These are phyloP conservation scores for Thermophis baileyi DNA, from an alignment of 2,113 vertebrate genomes.

Conservation along the genomic window DNA sequence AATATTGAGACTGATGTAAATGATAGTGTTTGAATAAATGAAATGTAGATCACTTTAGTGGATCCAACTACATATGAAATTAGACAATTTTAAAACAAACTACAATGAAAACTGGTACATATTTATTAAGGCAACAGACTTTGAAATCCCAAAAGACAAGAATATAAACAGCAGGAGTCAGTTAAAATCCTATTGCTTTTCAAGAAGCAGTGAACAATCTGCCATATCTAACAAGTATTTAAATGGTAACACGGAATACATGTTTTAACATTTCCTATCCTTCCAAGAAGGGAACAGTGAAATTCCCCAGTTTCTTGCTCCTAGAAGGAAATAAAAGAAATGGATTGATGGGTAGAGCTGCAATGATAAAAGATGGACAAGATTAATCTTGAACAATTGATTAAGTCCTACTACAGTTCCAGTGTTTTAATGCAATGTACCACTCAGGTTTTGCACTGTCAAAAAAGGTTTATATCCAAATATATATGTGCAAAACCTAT, in stretches of 20 bases:
- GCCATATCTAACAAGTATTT: not conserved
- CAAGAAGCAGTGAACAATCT: constrained; percentile 19
- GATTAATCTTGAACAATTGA: constrained; percentile 19
- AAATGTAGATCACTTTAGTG: constrained; percentile 36
- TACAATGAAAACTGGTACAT: constrained; percentile 31
- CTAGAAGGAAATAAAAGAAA: not conserved
- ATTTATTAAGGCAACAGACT: constrained; percentile 42
- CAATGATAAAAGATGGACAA: constrained; percentile 21
- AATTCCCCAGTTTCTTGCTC: not conserved
- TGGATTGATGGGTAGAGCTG: not conserved
- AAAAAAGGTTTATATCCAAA: constrained; percentile 38
- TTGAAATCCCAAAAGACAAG: constrained; percentile 26
- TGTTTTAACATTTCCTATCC: constrained; percentile 23
- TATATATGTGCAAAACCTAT: constrained; percentile 8
- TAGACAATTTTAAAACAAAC: constrained; percentile 41
- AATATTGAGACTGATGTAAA: constrained; percentile 29
- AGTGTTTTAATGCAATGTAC: constrained; percentile 23
- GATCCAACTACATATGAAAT: constrained; percentile 52
- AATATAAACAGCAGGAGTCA: constrained; percentile 23
- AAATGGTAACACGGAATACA: constrained; percentile 26
- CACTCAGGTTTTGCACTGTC: constrained; percentile 32
- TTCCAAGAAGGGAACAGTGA: constrained; percentile 9
- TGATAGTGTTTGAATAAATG: constrained; percentile 33
- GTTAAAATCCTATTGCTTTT: constrained; percentile 20
- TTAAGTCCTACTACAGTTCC: constrained; percentile 37